Evolutionary conservation across 2,113 vertebrate species (phyloP).

Genomic region (Zeus faber): DNA sequence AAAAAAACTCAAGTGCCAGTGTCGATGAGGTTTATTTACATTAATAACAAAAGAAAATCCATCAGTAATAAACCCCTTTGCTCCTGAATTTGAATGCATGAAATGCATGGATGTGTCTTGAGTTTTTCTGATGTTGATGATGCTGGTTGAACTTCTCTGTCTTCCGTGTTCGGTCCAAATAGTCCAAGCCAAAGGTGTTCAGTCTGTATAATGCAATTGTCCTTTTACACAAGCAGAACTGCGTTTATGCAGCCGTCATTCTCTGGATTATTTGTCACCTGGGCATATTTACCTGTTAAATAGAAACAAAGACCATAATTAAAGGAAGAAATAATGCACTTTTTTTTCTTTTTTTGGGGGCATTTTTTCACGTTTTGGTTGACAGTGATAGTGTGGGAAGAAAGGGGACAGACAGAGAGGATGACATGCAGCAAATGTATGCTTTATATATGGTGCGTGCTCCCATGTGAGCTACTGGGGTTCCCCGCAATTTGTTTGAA

Average conservation of each 20-base stretch:
- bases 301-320: conserved; percentile 14
- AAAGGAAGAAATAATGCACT: neutral
- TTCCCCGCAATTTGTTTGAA: too few relatives aligned
- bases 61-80: neutral
- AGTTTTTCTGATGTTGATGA: too few relatives aligned
- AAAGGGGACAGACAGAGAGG: too few relatives aligned
- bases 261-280: conserved; percentile 98
- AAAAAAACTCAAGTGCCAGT: neutral
- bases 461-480: too few relatives aligned
- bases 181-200: conserved; percentile 1
- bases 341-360: too few relatives aligned
- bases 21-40: neutral
- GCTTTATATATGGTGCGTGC: too few relatives aligned
- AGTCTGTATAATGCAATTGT: conserved; percentile 40
- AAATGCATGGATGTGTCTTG: too few relatives aligned
- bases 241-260: conserved; percentile 98
- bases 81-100: neutral
- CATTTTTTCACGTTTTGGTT: too few relatives aligned
- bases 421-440: too few relatives aligned
- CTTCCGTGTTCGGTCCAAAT: neutral
- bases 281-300: conserved; percentile 91
- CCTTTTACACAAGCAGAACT: conserved; percentile 83
- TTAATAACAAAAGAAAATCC: neutral
- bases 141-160: too few relatives aligned
- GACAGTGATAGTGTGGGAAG: too few relatives aligned